Evolutionary conservation across 2,888 invertebrate species (phyloP).

Genomic region (Epirrhoe tristata): DNA sequence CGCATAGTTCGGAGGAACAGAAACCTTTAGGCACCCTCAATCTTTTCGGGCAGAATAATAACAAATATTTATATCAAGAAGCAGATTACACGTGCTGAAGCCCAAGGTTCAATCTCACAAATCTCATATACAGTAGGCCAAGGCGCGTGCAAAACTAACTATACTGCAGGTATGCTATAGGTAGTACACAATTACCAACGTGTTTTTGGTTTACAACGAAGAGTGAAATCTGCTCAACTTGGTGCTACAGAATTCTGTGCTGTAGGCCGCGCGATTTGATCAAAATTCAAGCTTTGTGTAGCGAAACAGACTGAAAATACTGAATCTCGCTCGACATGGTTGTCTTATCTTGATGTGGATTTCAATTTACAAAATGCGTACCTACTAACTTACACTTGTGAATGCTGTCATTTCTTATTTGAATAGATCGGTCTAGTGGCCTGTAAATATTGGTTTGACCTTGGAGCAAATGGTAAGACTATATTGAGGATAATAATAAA

Average conservation of each 20-base stretch:
- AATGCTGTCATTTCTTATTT: constrained; percentile 15
- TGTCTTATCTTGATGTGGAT: no score
- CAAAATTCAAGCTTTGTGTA: no score
- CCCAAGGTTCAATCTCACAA: background rate
- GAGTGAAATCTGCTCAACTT: background rate
- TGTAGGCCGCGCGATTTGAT: no score
- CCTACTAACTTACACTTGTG: background rate
- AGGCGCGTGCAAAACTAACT: background rate
- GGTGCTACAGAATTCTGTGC: no score
- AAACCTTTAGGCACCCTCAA: no score
- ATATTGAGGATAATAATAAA: constrained; percentile 4
- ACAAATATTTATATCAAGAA: background rate
- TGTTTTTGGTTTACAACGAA: background rate
- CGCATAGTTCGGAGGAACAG: no score
- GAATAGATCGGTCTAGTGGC: constrained; percentile 15
- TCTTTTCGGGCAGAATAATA: background rate
- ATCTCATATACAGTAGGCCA: background rate
- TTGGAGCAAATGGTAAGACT: constrained; percentile 16
- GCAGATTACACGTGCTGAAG: background rate
- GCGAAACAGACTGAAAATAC: no score
- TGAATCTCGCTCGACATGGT: no score
- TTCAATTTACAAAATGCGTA: no score
- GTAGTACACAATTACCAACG: background rate
- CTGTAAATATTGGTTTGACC: constrained; percentile 25
- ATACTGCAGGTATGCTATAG: no score